phyloP scores from a whole-genome alignment of 53 echinoderm and acorn worm genomes.

The Crossaster papposus region DNA sequence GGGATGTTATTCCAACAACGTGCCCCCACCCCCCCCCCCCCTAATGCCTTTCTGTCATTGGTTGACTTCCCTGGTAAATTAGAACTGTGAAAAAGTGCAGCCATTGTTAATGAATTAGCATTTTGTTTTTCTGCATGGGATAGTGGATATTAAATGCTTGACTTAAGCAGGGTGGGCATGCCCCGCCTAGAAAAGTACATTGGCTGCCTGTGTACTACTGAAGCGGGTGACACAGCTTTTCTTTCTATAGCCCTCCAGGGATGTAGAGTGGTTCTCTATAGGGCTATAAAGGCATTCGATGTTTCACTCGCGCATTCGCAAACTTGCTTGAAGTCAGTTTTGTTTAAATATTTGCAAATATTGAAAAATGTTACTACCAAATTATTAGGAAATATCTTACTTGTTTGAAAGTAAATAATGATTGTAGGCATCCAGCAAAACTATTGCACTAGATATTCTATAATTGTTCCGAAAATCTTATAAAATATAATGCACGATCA shows the following conservation, averaged over 20 bases:
- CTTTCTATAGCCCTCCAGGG: background rate
- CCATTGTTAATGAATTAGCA: conserved; percentile 8
- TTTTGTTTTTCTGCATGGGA: background rate
- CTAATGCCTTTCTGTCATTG: background rate
- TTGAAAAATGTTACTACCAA: too few species aligned
- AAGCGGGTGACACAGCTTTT: background rate
- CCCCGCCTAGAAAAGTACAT: conserved; percentile 18
- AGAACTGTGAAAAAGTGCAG: conserved; percentile 42
- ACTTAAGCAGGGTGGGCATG: background rate
- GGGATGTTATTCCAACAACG: background rate
- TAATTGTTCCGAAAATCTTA: too few species aligned
- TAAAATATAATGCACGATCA: too few species aligned
- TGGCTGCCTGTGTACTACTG: background rate
- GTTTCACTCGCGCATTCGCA: background rate
- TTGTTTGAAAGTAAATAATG: too few species aligned
- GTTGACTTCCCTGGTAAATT: conserved; percentile 43
- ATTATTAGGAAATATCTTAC: too few species aligned
- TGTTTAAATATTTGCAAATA: background rate
- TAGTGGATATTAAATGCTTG: background rate
- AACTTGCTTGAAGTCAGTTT: background rate
- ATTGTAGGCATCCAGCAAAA: too few species aligned
- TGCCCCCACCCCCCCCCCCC: background rate
- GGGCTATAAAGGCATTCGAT: too few species aligned
- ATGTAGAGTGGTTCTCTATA: background rate
- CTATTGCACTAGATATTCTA: too few species aligned